Evolutionary conservation across 2,888 invertebrate species (phyloP), one percentile per base, ranked within the genome.

Genomic region (Leucozona laternaria): DNA sequence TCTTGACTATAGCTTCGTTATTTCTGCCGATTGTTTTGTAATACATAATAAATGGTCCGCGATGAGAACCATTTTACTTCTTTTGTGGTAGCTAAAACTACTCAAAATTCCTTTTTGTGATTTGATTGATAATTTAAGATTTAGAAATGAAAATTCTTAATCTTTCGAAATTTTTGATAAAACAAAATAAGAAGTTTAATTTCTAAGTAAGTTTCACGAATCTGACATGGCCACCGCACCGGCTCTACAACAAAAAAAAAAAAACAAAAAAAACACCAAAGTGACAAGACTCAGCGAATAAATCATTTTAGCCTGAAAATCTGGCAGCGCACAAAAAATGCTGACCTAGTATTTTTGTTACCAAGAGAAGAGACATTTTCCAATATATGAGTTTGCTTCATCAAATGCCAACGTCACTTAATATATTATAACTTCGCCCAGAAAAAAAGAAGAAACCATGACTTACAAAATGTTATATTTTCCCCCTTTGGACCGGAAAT

Each of bases 341-440:
- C 84, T 80, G 84, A 85, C 72, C 84, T 80, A 77, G 71, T 76
- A 53, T 53, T 60, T 37, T 55, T 31, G 37, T 5, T 28, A 58
- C 48, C 2, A 7, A 40, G 15, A 40, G 28, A 64, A 64, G 45
- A 68, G 68, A 53, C 68, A 79, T 79, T 70, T 79, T 68, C 43
- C 60, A 83, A 80, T 84, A 80, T 80, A 71, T 76, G 66, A 66
- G 31, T 37, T 53, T 68, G 34, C 34, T 53, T 37, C 68, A 68
- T 68, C 53, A 68, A 68, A 37, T 53, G 37, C 37, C 50, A 68
- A 68, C 68, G 50, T 68, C 68, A 53, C 50, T 68, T 66, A 66
- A 48, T 66, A 66, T 48, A 53, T 40, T 50, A 53, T 37, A 48
- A 68, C 50, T 53, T 20, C n/a, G 7, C 48, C 31, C 20, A 48